Evolutionary conservation across 92 coral and sea anemone species (phyloP).

Genomic region (Galaxea fascicularis): DNA sequence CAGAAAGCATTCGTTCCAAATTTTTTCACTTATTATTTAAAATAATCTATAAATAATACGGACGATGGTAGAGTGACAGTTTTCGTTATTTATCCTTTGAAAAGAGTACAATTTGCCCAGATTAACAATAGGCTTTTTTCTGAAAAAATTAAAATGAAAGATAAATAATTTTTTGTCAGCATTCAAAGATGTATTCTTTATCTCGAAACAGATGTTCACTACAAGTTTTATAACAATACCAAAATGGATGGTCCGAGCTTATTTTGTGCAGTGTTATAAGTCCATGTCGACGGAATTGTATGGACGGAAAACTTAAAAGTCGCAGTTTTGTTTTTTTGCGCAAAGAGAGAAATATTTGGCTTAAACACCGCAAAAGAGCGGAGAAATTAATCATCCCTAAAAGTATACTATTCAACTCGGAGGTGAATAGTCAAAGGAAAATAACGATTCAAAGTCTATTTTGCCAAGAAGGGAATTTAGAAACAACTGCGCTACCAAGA

Average conservation of each 20-base stretch:
- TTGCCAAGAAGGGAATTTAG: not conserved
- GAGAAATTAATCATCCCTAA: not conserved
- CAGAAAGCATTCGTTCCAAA: not conserved
- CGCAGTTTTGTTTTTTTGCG: not conserved
- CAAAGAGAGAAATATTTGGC: not conserved
- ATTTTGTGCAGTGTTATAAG: not conserved
- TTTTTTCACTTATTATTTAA: not conserved
- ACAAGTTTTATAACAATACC: conserved; percentile 29
- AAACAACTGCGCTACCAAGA: conserved; percentile 55
- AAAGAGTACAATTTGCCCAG: conserved; percentile 2
- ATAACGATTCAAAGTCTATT: not conserved
- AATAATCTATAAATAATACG: not conserved
- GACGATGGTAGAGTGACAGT: not conserved
- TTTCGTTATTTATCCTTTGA: conserved; percentile 15
- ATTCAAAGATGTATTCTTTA: conserved; percentile 28
- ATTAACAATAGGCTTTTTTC: conserved; percentile 18
- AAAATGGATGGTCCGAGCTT: not conserved
- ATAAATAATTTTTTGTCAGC: conserved; percentile 47
- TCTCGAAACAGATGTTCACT: conserved; percentile 51
- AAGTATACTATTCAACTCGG: not conserved
- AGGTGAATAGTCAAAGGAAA: conserved; percentile 28
- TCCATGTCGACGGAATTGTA: not conserved
- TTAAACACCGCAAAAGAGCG: not conserved
- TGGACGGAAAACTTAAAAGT: not conserved
- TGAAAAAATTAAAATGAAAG: conserved; percentile 36